phyloP scores from a whole-genome alignment of 2,888 invertebrate species.

The Eupeodes latifasciatus region DNA sequence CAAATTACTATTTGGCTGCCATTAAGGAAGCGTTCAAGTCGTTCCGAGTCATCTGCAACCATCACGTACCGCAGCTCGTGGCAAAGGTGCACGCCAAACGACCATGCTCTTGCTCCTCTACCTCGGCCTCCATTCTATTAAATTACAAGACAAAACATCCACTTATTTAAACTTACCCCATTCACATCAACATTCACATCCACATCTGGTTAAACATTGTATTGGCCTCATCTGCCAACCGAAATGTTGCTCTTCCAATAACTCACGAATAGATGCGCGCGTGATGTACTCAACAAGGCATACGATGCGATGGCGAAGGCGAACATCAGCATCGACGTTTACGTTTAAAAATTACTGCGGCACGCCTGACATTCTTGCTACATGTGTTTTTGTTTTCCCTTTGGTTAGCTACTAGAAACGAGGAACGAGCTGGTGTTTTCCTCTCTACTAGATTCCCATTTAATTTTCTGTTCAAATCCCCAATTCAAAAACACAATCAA shows the following conservation, averaged over 20 bases:
- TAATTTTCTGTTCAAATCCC: constrained; percentile 15
- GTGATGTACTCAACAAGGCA: constrained; percentile 31
- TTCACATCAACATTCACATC: constrained; percentile 10
- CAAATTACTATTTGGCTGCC: background rate
- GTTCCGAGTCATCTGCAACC: constrained; percentile 60
- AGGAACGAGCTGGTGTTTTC: background rate
- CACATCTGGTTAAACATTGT: constrained; percentile 58
- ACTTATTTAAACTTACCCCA: constrained; percentile 46
- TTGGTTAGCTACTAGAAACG: constrained; percentile 15
- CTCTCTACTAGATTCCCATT: constrained; percentile 25
- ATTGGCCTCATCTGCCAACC: constrained; percentile 55
- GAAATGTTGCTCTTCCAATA: constrained; percentile 41
- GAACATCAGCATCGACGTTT: constrained; percentile 34
- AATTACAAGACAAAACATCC: constrained; percentile 42
- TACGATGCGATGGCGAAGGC: background rate
- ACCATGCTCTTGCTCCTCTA: constrained; percentile 24
- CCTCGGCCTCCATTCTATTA: background rate
- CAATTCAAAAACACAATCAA: constrained; percentile 7
- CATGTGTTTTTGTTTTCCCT: constrained; percentile 53
- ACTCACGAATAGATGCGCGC: constrained; percentile 19
- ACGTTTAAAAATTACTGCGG: constrained; percentile 75
- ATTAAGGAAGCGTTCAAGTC: background rate
- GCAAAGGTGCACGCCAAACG: constrained; percentile 65
- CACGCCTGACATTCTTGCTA: constrained; percentile 75
- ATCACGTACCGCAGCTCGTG: constrained; percentile 70